These are phyloP conservation scores for Apis florea DNA, from an alignment of 1,140 invertebrate genomes.

Conservation along the genomic window DNA sequence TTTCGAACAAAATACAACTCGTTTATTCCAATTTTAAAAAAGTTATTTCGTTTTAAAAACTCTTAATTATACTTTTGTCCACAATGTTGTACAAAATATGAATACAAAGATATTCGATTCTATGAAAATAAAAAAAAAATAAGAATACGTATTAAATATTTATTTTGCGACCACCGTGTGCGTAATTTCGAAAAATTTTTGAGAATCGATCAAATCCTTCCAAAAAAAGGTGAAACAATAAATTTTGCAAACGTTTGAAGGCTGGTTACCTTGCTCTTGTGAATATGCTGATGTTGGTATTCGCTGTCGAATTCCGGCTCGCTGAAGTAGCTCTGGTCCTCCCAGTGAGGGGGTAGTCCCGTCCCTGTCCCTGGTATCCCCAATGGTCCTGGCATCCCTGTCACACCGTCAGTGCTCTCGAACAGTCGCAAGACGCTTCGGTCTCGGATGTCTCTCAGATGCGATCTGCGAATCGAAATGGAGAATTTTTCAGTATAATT, in stretches of 20 bases:
- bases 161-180: too few relatives aligned
- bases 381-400: slow-evolving; percentile 80
- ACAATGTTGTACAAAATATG: too few relatives aligned
- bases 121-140: too few relatives aligned
- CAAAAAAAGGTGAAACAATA: background rate
- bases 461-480: slow-evolving; percentile 82
- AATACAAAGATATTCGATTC: too few relatives aligned
- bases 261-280: slow-evolving; percentile 92
- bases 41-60: too few relatives aligned
- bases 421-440: slow-evolving; percentile 93
- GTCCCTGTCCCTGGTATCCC: slow-evolving; percentile 76
- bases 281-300: slow-evolving; percentile 95
- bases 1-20: too few relatives aligned
- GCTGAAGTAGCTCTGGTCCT: slow-evolving; percentile 94
- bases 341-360: slow-evolving; percentile 79
- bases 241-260: slow-evolving; percentile 10
- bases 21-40: too few relatives aligned
- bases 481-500: background rate
- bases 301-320: slow-evolving; percentile 97
- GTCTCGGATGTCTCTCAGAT: slow-evolving; percentile 94
- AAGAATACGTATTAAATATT: too few relatives aligned
- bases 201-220: too few relatives aligned
- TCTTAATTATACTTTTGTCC: too few relatives aligned
- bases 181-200: too few relatives aligned
- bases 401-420: slow-evolving; percentile 89